phyloP scores from a whole-genome alignment of 1,140 invertebrate genomes.

The Drosophila fuyamai region DNA sequence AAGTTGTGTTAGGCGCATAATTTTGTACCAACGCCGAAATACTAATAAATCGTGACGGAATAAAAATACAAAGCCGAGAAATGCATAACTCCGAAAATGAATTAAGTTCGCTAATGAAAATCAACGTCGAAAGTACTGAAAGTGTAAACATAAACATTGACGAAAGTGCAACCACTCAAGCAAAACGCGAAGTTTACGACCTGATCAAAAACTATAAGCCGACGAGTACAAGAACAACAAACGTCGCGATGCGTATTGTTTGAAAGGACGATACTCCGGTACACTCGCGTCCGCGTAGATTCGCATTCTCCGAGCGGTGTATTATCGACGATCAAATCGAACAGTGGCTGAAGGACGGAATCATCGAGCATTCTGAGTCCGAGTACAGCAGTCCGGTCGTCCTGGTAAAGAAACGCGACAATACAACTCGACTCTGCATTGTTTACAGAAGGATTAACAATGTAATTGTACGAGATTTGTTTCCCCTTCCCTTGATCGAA shows the following conservation, averaged over 20 bases:
- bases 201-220: neutral
- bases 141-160: neutral
- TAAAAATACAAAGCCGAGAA: too few species aligned
- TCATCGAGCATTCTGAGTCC: too few species aligned
- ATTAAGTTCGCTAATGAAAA: neutral
- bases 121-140: slow-evolving; percentile 6
- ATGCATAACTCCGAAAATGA: too few species aligned
- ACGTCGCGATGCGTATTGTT: neutral
- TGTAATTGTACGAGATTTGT: too few species aligned
- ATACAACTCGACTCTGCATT: neutral
- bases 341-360: too few species aligned
- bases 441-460: neutral
- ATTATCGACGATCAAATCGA: too few species aligned
- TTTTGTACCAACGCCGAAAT: too few species aligned
- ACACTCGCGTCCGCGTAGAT: neutral
- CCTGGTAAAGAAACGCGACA: neutral
- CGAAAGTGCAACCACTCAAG: neutral
- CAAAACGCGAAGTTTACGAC: neutral
- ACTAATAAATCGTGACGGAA: too few species aligned
- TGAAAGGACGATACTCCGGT: neutral
- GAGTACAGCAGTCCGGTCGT: too few species aligned
- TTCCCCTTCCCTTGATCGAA: too few species aligned
- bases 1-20: too few species aligned
- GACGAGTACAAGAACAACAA: neutral
- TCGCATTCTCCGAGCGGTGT: too few species aligned